These are phyloP conservation scores for Nomada ferruginata DNA, from an alignment of 2,888 invertebrate genomes.

Conservation along the genomic window DNA sequence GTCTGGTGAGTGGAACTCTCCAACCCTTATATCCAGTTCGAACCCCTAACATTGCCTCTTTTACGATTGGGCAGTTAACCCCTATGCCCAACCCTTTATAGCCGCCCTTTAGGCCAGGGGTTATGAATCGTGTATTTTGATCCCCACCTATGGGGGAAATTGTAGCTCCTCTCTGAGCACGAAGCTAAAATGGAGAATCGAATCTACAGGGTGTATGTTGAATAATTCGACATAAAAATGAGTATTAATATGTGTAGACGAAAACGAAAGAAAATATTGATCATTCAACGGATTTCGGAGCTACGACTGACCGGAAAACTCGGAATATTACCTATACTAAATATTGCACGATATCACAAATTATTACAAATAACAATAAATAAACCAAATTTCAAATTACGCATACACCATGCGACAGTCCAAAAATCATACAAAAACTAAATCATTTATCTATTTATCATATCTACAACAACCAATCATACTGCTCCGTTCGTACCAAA, in stretches of 20 bases:
- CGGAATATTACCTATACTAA: too few species aligned
- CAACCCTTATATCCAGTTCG: conserved; percentile 12
- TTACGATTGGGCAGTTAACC: conserved; percentile 49
- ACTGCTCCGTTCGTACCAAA: too few species aligned
- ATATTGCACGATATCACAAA: too few species aligned
- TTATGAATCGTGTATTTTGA: conserved; percentile 26
- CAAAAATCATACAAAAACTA: too few species aligned
- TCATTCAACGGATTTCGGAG: too few species aligned
- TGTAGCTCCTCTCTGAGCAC: conserved; percentile 1
- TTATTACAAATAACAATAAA: too few species aligned
- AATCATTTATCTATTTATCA: too few species aligned
- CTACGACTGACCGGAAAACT: too few species aligned
- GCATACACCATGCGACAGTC: too few species aligned
- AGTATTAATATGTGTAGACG: neutral
- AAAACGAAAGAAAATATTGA: neutral
- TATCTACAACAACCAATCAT: too few species aligned
- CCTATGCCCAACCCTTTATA: conserved; percentile 46
- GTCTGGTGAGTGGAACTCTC: neutral
- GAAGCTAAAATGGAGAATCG: conserved; percentile 25
- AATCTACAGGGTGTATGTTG: neutral
- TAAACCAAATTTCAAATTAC: too few species aligned
- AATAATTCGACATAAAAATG: neutral
- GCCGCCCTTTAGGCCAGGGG: conserved; percentile 28
- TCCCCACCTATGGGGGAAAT: conserved; percentile 3
- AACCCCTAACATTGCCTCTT: conserved; percentile 24